Base-by-base conservation (phyloP, 2,113 vertebrate species). In the Xiphophorus couchianus region DNA sequence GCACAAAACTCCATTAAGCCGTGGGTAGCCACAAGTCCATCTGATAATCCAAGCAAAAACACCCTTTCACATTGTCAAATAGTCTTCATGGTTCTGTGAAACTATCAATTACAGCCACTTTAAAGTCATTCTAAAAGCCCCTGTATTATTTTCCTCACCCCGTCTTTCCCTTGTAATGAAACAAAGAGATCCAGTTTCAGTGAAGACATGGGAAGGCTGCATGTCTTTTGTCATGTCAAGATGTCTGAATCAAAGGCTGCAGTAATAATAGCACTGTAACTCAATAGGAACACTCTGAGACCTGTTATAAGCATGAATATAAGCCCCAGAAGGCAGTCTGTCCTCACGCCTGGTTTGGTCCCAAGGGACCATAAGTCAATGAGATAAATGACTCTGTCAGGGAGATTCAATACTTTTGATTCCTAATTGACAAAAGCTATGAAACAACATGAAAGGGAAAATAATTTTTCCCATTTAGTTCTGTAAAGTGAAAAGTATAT, bases 351-450 rank as follows among this genome's bases (percentile, higher is more conserved):
- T 35, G 31, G 80, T 80, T 84, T 78, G 74, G 77, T 91, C 90
- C 84, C 74, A 77, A 80, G 88, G 92, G 84, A 86, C 66, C 73
- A 78, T 86, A 63, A 87, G 88, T 91, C 91, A 86, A 77, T 62
- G 88, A 83, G 86, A 93, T 86, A 91, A 90, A 90, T 91, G 80
- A 83, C 88, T 86, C 74, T 62, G 77, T 78, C 80, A 74, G 70
- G 82, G 67, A 79, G 74, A 87, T 85, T 85, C 74, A 88, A 91
- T 87, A 89, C 84, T 85, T 80, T 88, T 82, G 73, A 82, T 86
- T 84, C 44, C 85, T 87, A 89, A 85, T 89, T 86, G 84, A 86
- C 85, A 74, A 80, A 79, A 85, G 69, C 70, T 73, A 76, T 86
- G 83, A 86, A 85, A 81, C 80, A 84, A 78, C 61, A 79, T 30